phyloP scores from a whole-genome alignment of 1,140 invertebrate species.

The Bombus sylvicola region DNA sequence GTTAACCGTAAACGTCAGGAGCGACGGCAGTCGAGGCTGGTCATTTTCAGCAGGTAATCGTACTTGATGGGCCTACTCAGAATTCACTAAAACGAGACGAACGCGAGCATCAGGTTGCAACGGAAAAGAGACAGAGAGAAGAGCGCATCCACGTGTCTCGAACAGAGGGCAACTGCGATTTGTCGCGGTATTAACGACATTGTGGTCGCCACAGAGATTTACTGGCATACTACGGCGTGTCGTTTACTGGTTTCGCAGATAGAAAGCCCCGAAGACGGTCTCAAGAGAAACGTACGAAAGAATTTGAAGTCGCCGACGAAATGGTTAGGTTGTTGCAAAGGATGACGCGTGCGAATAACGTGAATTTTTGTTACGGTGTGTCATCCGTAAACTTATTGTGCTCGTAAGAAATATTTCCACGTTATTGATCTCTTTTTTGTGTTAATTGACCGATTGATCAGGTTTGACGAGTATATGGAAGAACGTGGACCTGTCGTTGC shows the following conservation, averaged over 20 bases:
- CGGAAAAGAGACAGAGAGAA: neutral
- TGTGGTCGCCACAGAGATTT: neutral
- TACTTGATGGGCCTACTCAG: conserved; percentile 20
- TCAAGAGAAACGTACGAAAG: neutral
- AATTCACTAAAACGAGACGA: conserved; percentile 21
- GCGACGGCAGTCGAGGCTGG: conserved; percentile 14
- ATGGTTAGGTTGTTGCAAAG: neutral
- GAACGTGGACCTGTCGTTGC: neutral
- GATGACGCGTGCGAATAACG: neutral
- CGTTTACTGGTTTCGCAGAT: neutral
- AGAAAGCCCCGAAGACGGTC: neutral
- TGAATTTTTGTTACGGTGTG: neutral
- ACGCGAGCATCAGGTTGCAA: neutral
- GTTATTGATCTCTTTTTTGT: too few relatives aligned
- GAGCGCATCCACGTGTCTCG: neutral
- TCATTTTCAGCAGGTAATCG: conserved; percentile 44
- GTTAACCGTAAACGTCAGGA: conserved; percentile 46
- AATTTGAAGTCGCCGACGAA: neutral
- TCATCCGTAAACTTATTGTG: too few relatives aligned
- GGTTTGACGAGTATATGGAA: neutral
- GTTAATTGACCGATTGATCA: too few relatives aligned
- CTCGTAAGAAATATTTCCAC: too few relatives aligned
- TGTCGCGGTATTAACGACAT: conserved; percentile 31
- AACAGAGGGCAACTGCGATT: neutral
- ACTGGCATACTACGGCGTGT: neutral